phyloP scores from a whole-genome alignment of 2,888 invertebrate genomes.

The Calameuta pallipes region DNA sequence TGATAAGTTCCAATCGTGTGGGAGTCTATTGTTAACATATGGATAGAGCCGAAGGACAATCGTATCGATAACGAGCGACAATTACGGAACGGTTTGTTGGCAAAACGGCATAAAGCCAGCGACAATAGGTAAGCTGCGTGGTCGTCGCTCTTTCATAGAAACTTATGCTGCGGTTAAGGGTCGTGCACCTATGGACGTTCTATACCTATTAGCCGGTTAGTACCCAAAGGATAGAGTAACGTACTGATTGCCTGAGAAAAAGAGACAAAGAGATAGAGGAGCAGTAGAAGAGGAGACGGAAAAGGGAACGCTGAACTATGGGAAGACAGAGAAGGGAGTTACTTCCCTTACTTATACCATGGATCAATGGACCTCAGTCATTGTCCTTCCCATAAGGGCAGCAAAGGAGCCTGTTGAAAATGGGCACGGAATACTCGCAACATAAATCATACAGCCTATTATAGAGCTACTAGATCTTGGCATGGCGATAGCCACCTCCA shows the following conservation, averaged over 20 bases:
- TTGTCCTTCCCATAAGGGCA: conserved; percentile 52
- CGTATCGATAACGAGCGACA: conserved; percentile 57
- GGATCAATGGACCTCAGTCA: conserved; percentile 55
- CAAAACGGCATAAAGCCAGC: conserved; percentile 37
- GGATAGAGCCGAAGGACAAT: conserved; percentile 36
- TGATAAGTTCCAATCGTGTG: too few relatives aligned
- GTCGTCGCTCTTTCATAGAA: neutral
- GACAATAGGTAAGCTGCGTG: conserved; percentile 36
- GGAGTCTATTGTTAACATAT: too few relatives aligned
- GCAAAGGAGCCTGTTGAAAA: conserved; percentile 46
- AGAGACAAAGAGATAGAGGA: too few relatives aligned
- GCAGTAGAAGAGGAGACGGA: neutral
- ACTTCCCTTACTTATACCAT: conserved; percentile 14
- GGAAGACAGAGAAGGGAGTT: neutral
- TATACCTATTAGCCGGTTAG: too few relatives aligned
- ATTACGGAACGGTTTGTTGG: conserved; percentile 49
- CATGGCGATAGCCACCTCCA: conserved; percentile 50
- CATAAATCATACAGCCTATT: conserved; percentile 64
- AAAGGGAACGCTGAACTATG: neutral
- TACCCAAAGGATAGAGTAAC: too few relatives aligned
- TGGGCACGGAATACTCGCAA: conserved; percentile 44
- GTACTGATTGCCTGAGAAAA: too few relatives aligned
- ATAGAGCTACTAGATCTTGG: conserved; percentile 58
- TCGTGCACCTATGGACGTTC: neutral
- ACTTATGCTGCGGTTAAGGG: neutral